Evolutionary conservation across 2,113 vertebrate genomes (phyloP), one percentile per base, ranked within the genome.

Genomic region (Mastomys natalensis): DNA sequence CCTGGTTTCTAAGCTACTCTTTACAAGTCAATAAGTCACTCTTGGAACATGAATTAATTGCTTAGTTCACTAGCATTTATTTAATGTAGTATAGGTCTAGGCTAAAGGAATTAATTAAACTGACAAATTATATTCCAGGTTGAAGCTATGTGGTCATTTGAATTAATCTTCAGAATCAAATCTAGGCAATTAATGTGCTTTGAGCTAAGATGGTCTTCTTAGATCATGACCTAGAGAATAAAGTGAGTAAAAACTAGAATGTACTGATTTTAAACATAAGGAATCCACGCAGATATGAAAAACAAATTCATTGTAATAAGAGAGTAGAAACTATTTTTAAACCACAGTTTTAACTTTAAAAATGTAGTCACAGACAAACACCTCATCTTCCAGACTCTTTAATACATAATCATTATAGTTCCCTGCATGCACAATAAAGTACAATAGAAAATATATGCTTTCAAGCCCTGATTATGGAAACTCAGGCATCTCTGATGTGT

Each of bases 71-170:
- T 87, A 77, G 60, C 60, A 95, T 96, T 91, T 97, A 88, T 64
- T 97, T 96, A 96, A 78, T 87, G 22, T 45, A 91, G 40, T 89
- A 62, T 84, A 74, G 73, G 53, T 85, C 89, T 89, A 74, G 34
- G 43, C 62, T 80, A 53, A 91, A 94, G 81, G 53, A 89, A 96
- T 89, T 91, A 96, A 97, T 96, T 97, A 96, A 91, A 84, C 3
- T 82, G 60, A 93, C 78, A 97, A 94, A 91, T 87, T 94, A 70
- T 87, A 91, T 89, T 93, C 62, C 26, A 87, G 68, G 60, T 82
- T 96, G 73, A 94, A 97, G 84, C 82, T 91, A 62, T 76, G 11
- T 80, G 45, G 81, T 62, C 90, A 89, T 93, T 91, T 81, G 68
- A 95, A 89, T 93, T 94, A 93, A 95, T 88, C 60, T 64, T 90